These are phyloP conservation scores for Epinephelus moara DNA, from an alignment of 2,113 vertebrate species.

Conservation along the genomic window DNA sequence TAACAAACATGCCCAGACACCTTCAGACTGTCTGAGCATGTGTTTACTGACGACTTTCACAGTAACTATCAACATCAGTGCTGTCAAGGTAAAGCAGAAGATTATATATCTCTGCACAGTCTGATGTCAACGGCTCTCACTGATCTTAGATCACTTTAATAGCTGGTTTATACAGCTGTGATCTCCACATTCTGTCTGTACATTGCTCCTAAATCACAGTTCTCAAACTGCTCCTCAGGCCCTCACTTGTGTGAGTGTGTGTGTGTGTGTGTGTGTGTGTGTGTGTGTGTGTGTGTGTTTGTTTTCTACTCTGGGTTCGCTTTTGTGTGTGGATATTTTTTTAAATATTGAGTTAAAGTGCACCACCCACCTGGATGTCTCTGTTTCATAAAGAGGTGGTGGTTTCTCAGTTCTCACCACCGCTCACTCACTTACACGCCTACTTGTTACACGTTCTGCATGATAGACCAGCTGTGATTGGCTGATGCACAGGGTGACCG, in stretches of 20 bases:
- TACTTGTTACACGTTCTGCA: constrained; percentile 62
- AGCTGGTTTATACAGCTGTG: constrained; percentile 28
- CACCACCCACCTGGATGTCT: constrained; percentile 4
- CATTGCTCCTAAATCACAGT: constrained; percentile 2
- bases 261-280: not conserved
- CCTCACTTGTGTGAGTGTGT: not conserved
- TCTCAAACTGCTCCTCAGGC: constrained; percentile 14
- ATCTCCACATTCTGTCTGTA: constrained; percentile 20
- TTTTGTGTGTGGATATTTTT: not conserved
- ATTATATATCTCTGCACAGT: constrained; percentile 36
- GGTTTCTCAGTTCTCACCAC: constrained; percentile 6
- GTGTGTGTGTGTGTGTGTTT: too few species aligned
- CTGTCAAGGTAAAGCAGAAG: constrained; percentile 15
- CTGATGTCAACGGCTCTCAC: constrained; percentile 34
- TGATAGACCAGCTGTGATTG: constrained; percentile 57
- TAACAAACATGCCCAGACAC: constrained; percentile 66
- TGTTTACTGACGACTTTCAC: constrained; percentile 25
- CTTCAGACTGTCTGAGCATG: constrained; percentile 16
- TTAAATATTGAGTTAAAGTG: not conserved
- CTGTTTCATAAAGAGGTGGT: constrained; percentile 2
- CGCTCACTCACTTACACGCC: constrained; percentile 13
- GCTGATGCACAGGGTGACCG: constrained; percentile 35
- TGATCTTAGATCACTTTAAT: constrained; percentile 43
- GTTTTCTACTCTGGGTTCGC: too few species aligned
- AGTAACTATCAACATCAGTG: not conserved